Evolutionary conservation across 2,888 invertebrate species (phyloP), one percentile per base, ranked within the genome.

Genomic region (Macrophya alboannulata): DNA sequence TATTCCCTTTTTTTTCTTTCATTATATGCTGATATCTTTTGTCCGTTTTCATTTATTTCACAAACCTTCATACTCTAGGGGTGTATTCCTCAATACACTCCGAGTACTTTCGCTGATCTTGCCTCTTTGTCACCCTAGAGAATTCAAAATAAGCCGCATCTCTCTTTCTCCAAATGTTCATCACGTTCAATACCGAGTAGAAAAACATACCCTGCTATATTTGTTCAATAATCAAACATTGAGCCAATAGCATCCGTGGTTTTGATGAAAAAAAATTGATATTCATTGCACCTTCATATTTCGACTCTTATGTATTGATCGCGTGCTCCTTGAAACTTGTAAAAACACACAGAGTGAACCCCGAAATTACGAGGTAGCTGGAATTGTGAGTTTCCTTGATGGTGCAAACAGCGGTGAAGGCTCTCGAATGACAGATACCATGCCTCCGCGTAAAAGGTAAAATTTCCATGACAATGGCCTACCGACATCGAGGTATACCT

Each of bases 401-500:
- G 37, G 37, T 15, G 37, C 15, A 37, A 68, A 37, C 17, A 37
- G 37, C 37, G 17, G 8, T 9, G 25, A 59, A 21, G 62, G 12
- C 37, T 68, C 37, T 68, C 68, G 68, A 68, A 68, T 65, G 31
- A 65, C 65, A 31, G 15, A 65, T 15, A 65, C 15, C 31, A 65
- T 37, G 17, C 68, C 68, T 68, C 1, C 65, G 31, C 65, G 68
- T 68, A 74, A 40, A 40, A 10, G 43, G 45, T 25, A 71, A 51
- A 55, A 77, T 77, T 77, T 77, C 51, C 76, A 77, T 51, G 48
- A 51, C 76, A 77, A 51, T 51, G 51, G 76, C 76, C 77, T 51
- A 55, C 51, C 51, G 55, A 55, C 51, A 51, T 31, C 31, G 68
- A 68, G 37, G 45, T 25, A 71, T 31, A 6, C 1, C 17, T 43